phyloP scores from a whole-genome alignment of 2,888 invertebrate genomes.

The Drosophila prolongata region DNA sequence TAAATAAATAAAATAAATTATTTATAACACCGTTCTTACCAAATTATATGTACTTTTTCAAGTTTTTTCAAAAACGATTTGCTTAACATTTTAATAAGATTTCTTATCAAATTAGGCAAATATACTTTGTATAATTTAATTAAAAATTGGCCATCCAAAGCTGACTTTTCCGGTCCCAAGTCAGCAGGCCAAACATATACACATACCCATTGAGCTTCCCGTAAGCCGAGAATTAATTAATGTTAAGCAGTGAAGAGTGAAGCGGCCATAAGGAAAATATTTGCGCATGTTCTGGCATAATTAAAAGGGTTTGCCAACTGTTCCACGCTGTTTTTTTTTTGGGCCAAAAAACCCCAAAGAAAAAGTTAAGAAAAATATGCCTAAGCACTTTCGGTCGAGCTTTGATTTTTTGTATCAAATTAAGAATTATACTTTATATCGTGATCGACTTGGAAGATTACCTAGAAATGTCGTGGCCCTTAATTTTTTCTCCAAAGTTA shows the following conservation, averaged over 20 bases:
- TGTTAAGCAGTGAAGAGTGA: conserved; percentile 55
- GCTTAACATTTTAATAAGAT: not conserved
- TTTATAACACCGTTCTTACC: too few species aligned
- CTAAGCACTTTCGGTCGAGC: conserved; percentile 32
- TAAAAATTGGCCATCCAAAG: conserved; percentile 58
- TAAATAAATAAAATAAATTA: too few species aligned
- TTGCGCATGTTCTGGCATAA: conserved; percentile 75
- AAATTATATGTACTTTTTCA: not conserved
- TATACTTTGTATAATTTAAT: conserved; percentile 72
- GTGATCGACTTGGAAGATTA: not conserved
- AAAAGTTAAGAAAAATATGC: conserved; percentile 25
- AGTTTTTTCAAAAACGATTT: not conserved
- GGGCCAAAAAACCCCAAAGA: conserved; percentile 7
- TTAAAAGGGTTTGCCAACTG: conserved; percentile 59
- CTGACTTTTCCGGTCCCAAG: conserved; percentile 64
- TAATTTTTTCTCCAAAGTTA: too few species aligned
- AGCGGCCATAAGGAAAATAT: conserved; percentile 73
- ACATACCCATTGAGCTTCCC: conserved; percentile 20
- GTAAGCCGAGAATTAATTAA: conserved; percentile 72
- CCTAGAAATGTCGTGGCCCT: not conserved
- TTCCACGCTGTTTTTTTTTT: conserved; percentile 31
- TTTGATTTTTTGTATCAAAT: conserved; percentile 22
- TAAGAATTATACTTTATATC: not conserved
- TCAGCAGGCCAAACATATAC: conserved; percentile 55
- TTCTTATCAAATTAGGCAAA: conserved; percentile 58